Conservation (phyloP, 1,140 invertebrate species). For the Eueides isabella region DNA sequence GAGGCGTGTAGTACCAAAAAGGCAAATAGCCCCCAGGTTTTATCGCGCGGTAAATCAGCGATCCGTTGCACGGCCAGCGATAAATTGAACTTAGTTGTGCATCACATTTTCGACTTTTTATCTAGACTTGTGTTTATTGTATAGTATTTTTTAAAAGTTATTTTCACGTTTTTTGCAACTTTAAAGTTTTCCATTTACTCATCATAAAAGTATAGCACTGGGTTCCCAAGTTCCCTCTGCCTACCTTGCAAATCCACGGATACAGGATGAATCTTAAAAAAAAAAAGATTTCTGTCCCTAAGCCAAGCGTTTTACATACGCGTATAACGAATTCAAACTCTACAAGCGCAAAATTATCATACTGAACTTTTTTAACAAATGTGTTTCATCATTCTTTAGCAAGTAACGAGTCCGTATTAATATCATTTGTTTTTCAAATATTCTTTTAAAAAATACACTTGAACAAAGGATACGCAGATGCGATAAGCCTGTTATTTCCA, state of each 20-base stretch:
- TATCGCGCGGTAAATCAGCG: constrained; percentile 30
- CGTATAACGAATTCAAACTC: background rate
- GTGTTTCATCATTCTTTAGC: background rate
- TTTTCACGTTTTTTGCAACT: background rate
- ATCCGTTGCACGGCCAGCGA: constrained; percentile 28
- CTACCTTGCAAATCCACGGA: no score
- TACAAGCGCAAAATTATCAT: no score
- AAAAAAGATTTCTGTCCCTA: no score
- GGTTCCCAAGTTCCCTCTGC: no score
- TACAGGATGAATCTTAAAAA: no score
- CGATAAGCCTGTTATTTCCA: constrained; percentile 20
- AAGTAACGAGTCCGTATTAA: background rate
- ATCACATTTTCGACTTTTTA: constrained; percentile 11
- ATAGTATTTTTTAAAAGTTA: background rate
- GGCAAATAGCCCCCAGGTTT: constrained; percentile 17
- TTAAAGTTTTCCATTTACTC: background rate
- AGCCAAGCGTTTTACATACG: no score
- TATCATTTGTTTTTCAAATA: constrained; percentile 8
- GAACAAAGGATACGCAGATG: constrained; percentile 5
- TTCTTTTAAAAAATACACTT: background rate
- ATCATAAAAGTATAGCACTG: no score
- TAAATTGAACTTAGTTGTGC: constrained; percentile 25
- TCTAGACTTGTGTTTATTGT: background rate
- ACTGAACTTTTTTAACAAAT: no score
- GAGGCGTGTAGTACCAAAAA: background rate